Percentiles rank a stretch among this genome's conserved stretches.
Evolutionary conservation across 2,113 vertebrate species (phyloP).

Genomic region (Salvelinus alpinus): DNA sequence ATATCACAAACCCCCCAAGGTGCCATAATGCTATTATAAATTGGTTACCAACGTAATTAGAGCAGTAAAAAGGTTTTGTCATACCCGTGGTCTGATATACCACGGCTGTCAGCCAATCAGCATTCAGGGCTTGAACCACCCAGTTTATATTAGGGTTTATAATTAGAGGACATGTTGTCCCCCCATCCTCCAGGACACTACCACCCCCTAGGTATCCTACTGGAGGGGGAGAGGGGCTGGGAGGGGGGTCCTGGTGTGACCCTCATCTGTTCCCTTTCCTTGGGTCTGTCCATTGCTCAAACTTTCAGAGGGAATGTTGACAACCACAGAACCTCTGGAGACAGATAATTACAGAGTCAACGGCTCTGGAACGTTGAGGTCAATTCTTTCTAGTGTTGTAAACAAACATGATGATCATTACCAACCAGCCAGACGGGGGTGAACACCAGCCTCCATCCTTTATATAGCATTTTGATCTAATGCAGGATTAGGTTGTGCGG

Average conservation of each 20-base stretch:
- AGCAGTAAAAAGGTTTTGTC: no score
- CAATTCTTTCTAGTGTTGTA: background rate
- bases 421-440: background rate
- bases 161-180: no score
- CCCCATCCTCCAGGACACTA: background rate
- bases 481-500: background rate
- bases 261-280: background rate
- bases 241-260: background rate
- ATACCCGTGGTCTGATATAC: no score
- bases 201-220: background rate
- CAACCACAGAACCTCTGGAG: background rate
- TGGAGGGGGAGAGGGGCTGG: background rate
- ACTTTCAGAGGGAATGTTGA: background rate
- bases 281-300: background rate
- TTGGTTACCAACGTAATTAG: no score
- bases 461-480: background rate
- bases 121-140: no score
- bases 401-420: background rate
- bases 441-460: background rate
- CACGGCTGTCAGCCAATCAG: no score
- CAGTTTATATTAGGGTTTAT: background rate
- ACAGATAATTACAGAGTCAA: background rate
- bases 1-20: no score
- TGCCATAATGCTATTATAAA: no score
- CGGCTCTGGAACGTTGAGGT: background rate